These are phyloP conservation scores for Stichodactyla helianthus DNA, from an alignment of 64 coral and sea anemone species.

Conservation along the genomic window DNA sequence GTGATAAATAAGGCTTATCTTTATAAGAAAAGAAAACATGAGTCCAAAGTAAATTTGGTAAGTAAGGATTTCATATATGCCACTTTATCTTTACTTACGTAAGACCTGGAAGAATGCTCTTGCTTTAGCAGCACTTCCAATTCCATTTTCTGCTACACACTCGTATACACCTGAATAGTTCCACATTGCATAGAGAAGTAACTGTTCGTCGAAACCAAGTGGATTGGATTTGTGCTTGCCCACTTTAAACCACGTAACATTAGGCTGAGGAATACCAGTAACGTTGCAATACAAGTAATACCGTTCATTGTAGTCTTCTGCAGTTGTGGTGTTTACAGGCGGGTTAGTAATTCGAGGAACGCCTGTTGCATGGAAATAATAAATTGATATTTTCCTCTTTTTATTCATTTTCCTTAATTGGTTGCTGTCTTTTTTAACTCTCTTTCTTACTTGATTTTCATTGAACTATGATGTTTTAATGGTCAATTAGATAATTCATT, in stretches of 20 bases:
- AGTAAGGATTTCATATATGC: not conserved
- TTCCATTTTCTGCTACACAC: conserved; percentile 65
- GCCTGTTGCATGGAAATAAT: conserved; percentile 4
- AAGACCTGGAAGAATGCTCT: not conserved
- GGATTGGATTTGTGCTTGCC: not conserved
- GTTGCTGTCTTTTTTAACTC: too few relatives aligned
- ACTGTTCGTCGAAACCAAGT: conserved; percentile 5
- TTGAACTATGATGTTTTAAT: too few relatives aligned
- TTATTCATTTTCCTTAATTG: too few relatives aligned
- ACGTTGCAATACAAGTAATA: conserved; percentile 66
- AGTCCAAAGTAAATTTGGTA: not conserved
- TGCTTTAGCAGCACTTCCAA: conserved; percentile 37
- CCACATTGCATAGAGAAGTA: conserved; percentile 29
- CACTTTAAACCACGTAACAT: conserved; percentile 45
- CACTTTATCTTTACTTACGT: not conserved
- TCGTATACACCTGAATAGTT: conserved; percentile 41
- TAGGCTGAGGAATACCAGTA: conserved; percentile 43
- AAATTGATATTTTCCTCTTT: too few relatives aligned
- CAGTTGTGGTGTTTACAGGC: conserved; percentile 43
- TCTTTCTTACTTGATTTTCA: too few relatives aligned
- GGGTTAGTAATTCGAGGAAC: conserved; percentile 24
- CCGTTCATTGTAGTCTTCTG: not conserved
- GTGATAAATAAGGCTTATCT: conserved; percentile 58
- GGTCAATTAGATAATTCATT: too few relatives aligned
- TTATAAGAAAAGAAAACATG: not conserved